Evolutionary conservation across 2,797 vertebrate species (phyloP), one percentile per base, ranked within the genome.

Genomic region (Sebastes cheni): DNA sequence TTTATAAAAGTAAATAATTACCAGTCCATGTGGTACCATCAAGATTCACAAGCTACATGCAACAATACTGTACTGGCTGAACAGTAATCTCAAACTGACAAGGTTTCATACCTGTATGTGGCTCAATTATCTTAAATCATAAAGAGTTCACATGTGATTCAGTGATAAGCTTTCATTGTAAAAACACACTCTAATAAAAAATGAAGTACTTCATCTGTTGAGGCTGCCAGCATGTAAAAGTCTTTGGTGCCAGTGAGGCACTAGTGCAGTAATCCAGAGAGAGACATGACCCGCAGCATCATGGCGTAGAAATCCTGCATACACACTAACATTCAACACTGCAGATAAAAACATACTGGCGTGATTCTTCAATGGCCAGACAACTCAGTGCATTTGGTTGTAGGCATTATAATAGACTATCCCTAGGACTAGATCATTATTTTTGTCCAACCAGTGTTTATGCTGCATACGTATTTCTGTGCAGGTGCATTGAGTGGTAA

Each of bases 401-500:
- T 2, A 50, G 18, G 2, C 27, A 2, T 70, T 3, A 12, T 20
- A 25, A 60, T 1, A 29, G 5, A 23, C 8, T 11, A 34, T 30
- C 42, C 52, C 34, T 1, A 27, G 11, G 20, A 64, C 4, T 6
- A 18, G 61, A 14, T 2, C 1, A 4, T 12, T 67, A 25, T 11
- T 77, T 30, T 2, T n/a, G 54, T 52, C 36, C 20, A 3, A 72
- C 50, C 56, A 4, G 42, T 14, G 32, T 66, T 77, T 79, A 93
- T n/a, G 89, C 14, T 7, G 75, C 7, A 1, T 42, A 13, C 1
- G 91, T 89, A 8, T 94, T 94, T 81, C 54, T 91, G 80, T 94
- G 93, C 39, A 90, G 74, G 2, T 84, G 88, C 65, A 66, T 23
- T 78, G 97, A 93, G 69, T 94, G 93, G 2, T 99, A 98, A 82